Evolutionary conservation across 2,888 invertebrate genomes (phyloP), one percentile per base, ranked within the genome.

Genomic region (Cecidostiba fungosa): DNA sequence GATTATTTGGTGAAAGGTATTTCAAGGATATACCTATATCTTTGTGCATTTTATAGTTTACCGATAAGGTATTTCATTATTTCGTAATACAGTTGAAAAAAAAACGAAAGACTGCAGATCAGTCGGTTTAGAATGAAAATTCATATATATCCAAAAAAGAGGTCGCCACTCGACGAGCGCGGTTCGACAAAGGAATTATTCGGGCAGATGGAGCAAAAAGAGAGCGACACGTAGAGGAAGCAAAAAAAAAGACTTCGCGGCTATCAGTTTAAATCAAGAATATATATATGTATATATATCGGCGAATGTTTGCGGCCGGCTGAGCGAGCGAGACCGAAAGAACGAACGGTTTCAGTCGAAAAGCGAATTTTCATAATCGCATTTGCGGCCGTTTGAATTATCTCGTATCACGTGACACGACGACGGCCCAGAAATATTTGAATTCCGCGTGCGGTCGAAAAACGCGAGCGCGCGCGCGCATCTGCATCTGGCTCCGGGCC

Each of bases 391-490:
- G 72, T 50, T 66, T 62, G 81, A 81, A 81, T 81, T 81, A 74
- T 81, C 73, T 26, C 81, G 73, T 81, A 81, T 81, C 81, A 62
- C 81, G 81, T 73, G 81, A 73, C 59, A 39, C 79, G 59, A 29
- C 29, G 43, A 32, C 32, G 29, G 26, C 14, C 32, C 29, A 70
- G 50, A 70, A 80, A 80, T 80, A 80, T 80, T 72, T 47, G 72
- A 72, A 72, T 80, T 80, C 72, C 80, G 23, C 39, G 54, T 72
- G 39, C 50, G 72, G 54, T 72, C 39, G 50, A 70, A 80, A 80
- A 80, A 72, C 23, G 66, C 16, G 36, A 36, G 36, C 78, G 47
- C 32, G n/a, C 16, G 43, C 16, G 78, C 76, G n/a, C 54, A 54
- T 54, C 54, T 23, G 32, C 50, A n/a, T n/a, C 16, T 23, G 69